Base-by-base conservation (phyloP, 1,140 invertebrate species). In the Drosophila nebulosa region DNA sequence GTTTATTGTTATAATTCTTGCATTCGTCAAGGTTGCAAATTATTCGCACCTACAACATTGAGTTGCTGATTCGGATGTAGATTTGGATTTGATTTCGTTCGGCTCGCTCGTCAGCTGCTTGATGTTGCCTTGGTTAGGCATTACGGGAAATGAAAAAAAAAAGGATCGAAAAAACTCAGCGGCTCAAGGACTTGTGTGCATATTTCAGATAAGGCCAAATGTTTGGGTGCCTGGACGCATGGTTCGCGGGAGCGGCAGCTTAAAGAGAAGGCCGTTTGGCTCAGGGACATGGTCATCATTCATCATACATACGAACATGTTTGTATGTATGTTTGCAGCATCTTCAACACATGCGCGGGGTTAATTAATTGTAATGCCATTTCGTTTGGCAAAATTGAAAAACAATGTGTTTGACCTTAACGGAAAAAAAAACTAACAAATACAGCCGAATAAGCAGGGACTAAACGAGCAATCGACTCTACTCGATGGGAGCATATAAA, bases 191-290 rank as follows among this genome's bases (percentile, higher is more conserved):
- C 79, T 70, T 62, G 57, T 81, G 72, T 88, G 83, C 83, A 88
- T 88, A 88, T 88, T 86, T 88, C 77, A 88, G 83, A 88, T 88
- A 88, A 88, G 83, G 83, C 75, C 84, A 88, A 88, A 83, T 88
- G 75, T 70, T 46, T 86, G 74, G 69, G 50, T 69, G 78, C 63
- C 62, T 78, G 79, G 67, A 74, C 80, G 63, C 63, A 79, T 69
- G 69, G 39, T 64, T 64, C 46, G 32, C 39, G 59, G 50, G 60
- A 61, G 60, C 39, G 16, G 39, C 66, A 69, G 53, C 61, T 21
- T 62, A 42, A 59, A 46, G 27, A 26, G 26, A 30, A 61, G 60
- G 26, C 62, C 65, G 62, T 26, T 22, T 12, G 59, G 72, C 66
- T 64, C 81, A 86, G 83, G 83, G 83, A 81, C 83, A 86, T 71